Evolutionary conservation across 2,113 vertebrate genomes (phyloP), one percentile per base, ranked within the genome.

Genomic region (Synodontis membranacea): DNA sequence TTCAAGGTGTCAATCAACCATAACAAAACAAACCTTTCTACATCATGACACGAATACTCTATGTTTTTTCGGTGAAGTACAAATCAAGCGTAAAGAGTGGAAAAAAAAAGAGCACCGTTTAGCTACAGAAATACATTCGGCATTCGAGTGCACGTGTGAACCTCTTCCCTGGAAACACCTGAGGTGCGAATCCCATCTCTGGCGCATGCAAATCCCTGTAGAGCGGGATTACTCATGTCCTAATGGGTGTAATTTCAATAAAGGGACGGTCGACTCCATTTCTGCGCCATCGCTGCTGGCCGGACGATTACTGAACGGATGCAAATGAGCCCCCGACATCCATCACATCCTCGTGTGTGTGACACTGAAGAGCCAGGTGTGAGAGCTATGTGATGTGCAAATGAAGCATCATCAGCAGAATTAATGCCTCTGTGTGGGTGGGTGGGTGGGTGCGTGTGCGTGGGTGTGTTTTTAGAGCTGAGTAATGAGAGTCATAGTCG

Each of bases 301-400:
- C 50, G n/a, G 44, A 34, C 39, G 83, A 85, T 82, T 85, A 80
- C 83, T 10, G 44, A 85, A 82, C 58, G 52, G n/a, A 89, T 89
- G 85, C 64, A 79, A 87, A 90, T 82, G 75, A 80, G 88, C 86
- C 82, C 82, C 85, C 52, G 50, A 86, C 62, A 88, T 84, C 76
- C 75, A 87, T 78, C 79, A 83, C 28, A 34, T 23, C 66, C 31
- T 39, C 78, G 17, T 56, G 68, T 68, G 68, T 70, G 78, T 48
- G 56, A 82, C 50, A 60, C 64, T 81, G 37, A n/a, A 86, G 84
- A 80, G 62, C 82, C n/a, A 87, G 86, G 82, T 86, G 81, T 74
- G 52, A 48, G 72, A 66, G 80, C 52, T 80, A 79, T 80, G 82
- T 68, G 82, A 70, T 68, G 74, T 88, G 75, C 82, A 84, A 88